Percentiles rank a stretch among this genome's conserved stretches.
phyloP scores from a whole-genome alignment of 53 echinoderm and acorn worm species.

The Astropecten irregularis region DNA sequence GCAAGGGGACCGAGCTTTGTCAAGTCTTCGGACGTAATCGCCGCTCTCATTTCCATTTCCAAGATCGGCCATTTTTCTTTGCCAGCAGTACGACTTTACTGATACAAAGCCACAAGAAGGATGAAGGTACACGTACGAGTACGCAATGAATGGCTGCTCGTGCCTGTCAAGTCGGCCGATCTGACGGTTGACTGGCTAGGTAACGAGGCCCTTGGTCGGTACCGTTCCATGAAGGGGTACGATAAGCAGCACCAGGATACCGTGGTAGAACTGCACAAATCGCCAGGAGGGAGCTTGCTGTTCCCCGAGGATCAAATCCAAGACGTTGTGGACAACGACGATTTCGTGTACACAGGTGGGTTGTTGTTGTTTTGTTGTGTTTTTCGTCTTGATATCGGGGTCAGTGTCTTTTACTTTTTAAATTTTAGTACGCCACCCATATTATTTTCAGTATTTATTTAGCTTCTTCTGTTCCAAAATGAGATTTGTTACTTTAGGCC shows the following conservation, averaged over 20 bases:
- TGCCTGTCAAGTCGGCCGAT: slow-evolving; percentile 68
- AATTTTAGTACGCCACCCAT: too few species aligned
- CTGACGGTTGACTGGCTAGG: slow-evolving; percentile 77
- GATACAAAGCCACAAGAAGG: too few species aligned
- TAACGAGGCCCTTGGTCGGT: slow-evolving; percentile 66
- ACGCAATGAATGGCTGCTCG: slow-evolving; percentile 87
- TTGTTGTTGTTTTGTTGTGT: background rate
- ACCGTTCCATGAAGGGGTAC: slow-evolving; percentile 65
- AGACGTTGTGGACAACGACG: slow-evolving; percentile 88
- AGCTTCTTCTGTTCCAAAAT: too few species aligned
- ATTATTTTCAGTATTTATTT: too few species aligned
- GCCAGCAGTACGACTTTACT: too few species aligned
- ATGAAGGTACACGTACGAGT: slow-evolving; percentile 90
- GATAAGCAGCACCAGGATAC: slow-evolving; percentile 26
- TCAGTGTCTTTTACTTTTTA: too few species aligned
- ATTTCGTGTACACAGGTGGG: slow-evolving; percentile 85
- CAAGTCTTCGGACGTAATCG: too few species aligned
- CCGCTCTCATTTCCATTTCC: too few species aligned
- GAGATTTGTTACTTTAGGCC: too few species aligned
- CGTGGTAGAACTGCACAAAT: slow-evolving; percentile 74
- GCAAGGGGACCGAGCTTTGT: too few species aligned
- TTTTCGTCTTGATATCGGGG: too few species aligned
- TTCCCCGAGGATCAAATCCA: slow-evolving; percentile 75
- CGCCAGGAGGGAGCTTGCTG: slow-evolving; percentile 86
- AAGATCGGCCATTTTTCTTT: too few species aligned